Evolutionary conservation across 2,888 invertebrate genomes (phyloP).

Genomic region (Nymphalis polychloros): DNA sequence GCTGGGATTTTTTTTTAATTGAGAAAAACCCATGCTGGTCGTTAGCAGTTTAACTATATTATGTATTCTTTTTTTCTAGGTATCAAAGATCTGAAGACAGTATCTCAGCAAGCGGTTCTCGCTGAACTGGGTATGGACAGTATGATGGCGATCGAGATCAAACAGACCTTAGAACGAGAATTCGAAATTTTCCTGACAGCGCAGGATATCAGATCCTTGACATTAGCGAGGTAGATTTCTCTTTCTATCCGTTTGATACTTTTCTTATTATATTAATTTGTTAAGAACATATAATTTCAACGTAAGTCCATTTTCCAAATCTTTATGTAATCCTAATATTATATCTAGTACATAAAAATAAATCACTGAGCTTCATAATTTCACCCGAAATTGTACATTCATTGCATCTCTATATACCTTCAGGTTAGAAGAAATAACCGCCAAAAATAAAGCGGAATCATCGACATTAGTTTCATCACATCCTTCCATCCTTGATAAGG

Average conservation of each 20-base stretch:
- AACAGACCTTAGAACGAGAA: conserved; percentile 93
- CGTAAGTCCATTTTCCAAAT: too few relatives aligned
- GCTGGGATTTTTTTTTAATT: too few relatives aligned
- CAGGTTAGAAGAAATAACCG: conserved; percentile 79
- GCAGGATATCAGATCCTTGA: conserved; percentile 91
- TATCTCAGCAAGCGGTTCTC: conserved; percentile 83
- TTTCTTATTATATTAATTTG: too few relatives aligned
- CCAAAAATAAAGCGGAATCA: conserved; percentile 71
- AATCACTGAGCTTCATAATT: too few relatives aligned
- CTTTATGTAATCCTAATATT: too few relatives aligned
- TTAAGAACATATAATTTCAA: too few relatives aligned
- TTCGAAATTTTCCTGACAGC: conserved; percentile 93
- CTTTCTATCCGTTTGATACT: not conserved
- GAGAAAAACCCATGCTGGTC: too few relatives aligned
- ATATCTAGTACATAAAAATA: too few relatives aligned
- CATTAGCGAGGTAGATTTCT: conserved; percentile 83
- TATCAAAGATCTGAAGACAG: conserved; percentile 74
- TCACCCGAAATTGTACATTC: too few relatives aligned
- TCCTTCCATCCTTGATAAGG: conserved; percentile 48
- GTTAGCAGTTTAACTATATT: too few relatives aligned
- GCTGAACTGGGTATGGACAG: conserved; percentile 98
- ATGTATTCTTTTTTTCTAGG: conserved; percentile 53
- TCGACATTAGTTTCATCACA: conserved; percentile 60
- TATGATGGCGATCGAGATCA: conserved; percentile 98
- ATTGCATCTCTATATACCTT: too few relatives aligned